Base-by-base conservation (phyloP, 2,797 vertebrate species). In the Mallotus villosus region DNA sequence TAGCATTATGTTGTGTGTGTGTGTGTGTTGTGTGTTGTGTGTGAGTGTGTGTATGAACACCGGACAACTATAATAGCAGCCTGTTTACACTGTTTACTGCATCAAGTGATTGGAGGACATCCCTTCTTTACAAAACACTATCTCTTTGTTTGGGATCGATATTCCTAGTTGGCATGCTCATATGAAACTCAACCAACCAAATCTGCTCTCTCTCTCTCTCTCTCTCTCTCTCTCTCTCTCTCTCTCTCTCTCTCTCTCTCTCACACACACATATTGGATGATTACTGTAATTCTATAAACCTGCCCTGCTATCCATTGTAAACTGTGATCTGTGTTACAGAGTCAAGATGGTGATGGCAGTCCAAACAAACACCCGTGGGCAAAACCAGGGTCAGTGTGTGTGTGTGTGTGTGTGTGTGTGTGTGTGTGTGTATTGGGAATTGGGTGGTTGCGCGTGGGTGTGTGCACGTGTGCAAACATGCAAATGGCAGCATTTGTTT, bases 371-470 rank as follows among this genome's bases (percentile, higher is more conserved):
- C 92, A 94, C 53, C 94, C 93, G 1, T 96, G 95, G 95, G 92
- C 94, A 73, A 96, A 94, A 74, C 92, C 93, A 73, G 95, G 96
- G 96, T 97, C 89, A 95, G 96, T 51, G 74, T 68, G 27, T n/a
- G 25, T 32, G 66, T 68, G 49, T 68, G 17, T 67, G 21, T 49
- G 19, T 46, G 34, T 41, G 21, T 65, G n/a, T 58, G 49, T 59
- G 58, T 32, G 46, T 19, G 16, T 49, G 41, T 21, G n/a, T 24
- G 37, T 65, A 19, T 24, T 49, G 21, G n/a, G 17, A 21, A 5
- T 22, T 25, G 12, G 34, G 4, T 22, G 24, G 24, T 19, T 27
- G 51, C 19, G 14, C 62, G n/a, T 21, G 8, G 19, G 4, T 46
- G 11, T 46, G 41, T 46, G 41, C 32, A 34, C 12, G 12, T 8